A percentile compares a stretch with the other conserved stretches of the same genome.
Conservation (phyloP, 2,888 invertebrate species). For the Ormyrus pomaceus region DNA sequence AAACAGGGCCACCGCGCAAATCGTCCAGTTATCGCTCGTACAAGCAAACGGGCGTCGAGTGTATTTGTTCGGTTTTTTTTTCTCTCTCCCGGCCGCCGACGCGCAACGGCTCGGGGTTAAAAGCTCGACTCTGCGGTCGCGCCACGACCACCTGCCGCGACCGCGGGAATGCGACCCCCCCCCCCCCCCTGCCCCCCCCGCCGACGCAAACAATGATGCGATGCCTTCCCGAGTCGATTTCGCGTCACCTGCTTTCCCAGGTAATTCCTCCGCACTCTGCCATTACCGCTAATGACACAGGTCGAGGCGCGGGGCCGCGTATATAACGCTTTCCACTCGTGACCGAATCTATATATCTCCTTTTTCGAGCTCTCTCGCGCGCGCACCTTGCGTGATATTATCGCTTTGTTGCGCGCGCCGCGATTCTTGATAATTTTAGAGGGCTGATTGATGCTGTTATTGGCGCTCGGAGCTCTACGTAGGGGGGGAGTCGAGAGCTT, state of each 20-base stretch:
- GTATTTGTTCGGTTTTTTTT: conserved; percentile 46
- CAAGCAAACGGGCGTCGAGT: conserved; percentile 14
- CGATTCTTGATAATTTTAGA: too few relatives aligned
- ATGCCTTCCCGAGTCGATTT: conserved; percentile 60
- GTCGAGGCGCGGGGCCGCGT: neutral
- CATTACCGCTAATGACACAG: conserved; percentile 38
- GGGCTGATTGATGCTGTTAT: too few relatives aligned
- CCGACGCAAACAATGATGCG: conserved; percentile 44
- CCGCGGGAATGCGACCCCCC: conserved; percentile 44
- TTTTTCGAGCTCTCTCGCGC: conserved; percentile 42
- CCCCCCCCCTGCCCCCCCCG: conserved; percentile 18
- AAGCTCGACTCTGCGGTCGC: conserved; percentile 20
- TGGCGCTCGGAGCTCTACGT: too few relatives aligned
- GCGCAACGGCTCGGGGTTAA: neutral
- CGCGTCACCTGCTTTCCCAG: conserved; percentile 63
- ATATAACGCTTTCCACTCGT: conserved; percentile 26
- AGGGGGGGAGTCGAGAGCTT: too few relatives aligned
- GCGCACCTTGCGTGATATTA: conserved; percentile 41
- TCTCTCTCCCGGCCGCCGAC: neutral
- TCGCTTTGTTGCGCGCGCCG: neutral
- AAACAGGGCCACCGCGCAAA: neutral
- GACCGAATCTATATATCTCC: neutral
- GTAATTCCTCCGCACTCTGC: neutral
- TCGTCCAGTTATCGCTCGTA: neutral
- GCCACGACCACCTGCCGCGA: conserved; percentile 43